These are phyloP conservation scores for Neolamprologus modestus DNA, from an alignment of 2,113 vertebrate species.

Conservation along the genomic window DNA sequence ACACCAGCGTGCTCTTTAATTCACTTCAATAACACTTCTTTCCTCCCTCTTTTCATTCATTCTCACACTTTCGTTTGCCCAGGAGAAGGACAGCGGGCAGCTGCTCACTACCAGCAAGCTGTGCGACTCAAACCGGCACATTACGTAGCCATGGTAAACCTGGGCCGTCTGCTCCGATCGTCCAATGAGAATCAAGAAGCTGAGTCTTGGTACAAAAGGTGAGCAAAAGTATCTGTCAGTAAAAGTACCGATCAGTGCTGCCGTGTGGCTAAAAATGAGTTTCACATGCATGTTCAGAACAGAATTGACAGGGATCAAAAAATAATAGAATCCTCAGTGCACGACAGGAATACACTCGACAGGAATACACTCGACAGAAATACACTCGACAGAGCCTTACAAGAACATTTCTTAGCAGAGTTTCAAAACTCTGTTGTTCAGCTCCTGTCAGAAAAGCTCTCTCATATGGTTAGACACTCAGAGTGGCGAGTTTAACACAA, in stretches of 20 bases:
- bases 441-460: not conserved
- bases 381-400: rapidly evolving
- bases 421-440: not conserved
- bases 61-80: not conserved
- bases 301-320: not conserved
- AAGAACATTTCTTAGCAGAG: not conserved
- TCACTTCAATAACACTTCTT: not conserved
- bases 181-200: conserved; percentile 83
- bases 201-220: conserved; percentile 93
- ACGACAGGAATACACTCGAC: not conserved
- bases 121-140: conserved; percentile 85
- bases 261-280: not conserved
- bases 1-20: not conserved
- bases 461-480: not conserved
- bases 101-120: conserved; percentile 85
- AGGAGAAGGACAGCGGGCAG: conserved; percentile 80
- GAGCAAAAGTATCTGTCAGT: not conserved
- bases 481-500: not conserved
- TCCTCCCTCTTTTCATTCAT: not conserved
- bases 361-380: rapidly evolving
- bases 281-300: not conserved
- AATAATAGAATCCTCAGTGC: not conserved
- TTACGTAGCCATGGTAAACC: conserved; percentile 95
- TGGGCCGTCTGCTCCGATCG: conserved; percentile 89
- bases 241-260: not conserved